phyloP scores from a whole-genome alignment of 1,140 invertebrate species.

The Apocrypta bakeri region DNA sequence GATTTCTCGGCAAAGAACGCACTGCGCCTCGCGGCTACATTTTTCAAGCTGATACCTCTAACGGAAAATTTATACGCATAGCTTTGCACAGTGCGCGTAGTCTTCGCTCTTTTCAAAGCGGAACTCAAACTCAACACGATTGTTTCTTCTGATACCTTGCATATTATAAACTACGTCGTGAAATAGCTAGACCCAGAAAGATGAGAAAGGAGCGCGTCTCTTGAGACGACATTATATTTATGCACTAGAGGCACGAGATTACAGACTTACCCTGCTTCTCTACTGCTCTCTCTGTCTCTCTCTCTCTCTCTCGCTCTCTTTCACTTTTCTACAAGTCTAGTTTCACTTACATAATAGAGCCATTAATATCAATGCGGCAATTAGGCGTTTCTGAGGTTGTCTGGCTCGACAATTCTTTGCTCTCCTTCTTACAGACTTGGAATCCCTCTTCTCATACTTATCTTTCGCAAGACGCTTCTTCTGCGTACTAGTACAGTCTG shows the following conservation, averaged over 20 bases:
- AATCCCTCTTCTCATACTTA: background rate
- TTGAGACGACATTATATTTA: too few species aligned
- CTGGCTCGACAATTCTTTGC: conserved; percentile 44
- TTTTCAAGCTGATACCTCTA: background rate
- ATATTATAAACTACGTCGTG: too few species aligned
- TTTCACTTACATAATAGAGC: conserved; percentile 49
- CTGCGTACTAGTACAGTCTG: background rate
- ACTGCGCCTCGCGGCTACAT: too few species aligned
- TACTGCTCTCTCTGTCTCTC: too few species aligned
- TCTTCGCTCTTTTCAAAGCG: background rate
- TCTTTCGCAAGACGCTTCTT: too few species aligned
- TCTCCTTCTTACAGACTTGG: conserved; percentile 28
- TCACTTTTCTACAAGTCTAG: too few species aligned
- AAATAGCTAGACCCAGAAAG: background rate
- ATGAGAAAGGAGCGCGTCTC: background rate
- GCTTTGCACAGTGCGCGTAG: too few species aligned
- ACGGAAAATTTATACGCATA: too few species aligned
- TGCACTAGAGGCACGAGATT: too few species aligned
- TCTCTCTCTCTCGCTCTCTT: too few species aligned
- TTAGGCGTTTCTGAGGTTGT: conserved; percentile 44
- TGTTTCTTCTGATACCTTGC: conserved; percentile 6
- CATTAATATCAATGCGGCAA: conserved; percentile 50
- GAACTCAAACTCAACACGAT: background rate
- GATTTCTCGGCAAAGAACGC: background rate
- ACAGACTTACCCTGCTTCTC: conserved; percentile 19